These are phyloP conservation scores for Galendromus occidentalis DNA, from an alignment of 1,140 invertebrate genomes.

Conservation along the genomic window DNA sequence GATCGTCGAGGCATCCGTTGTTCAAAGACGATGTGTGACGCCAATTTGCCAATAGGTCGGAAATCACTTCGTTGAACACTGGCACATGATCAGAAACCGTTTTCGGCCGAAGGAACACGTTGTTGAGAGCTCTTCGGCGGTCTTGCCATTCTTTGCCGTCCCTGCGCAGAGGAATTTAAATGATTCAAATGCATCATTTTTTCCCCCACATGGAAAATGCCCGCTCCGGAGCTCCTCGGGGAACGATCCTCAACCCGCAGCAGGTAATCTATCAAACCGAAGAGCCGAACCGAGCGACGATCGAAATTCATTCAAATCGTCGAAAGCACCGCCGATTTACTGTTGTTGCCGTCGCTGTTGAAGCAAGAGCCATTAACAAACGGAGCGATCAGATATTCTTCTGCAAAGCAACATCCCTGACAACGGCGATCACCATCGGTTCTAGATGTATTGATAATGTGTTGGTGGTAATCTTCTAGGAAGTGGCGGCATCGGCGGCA, in stretches of 20 bases:
- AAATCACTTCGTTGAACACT: conserved; percentile 33
- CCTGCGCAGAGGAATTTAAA: conserved; percentile 33
- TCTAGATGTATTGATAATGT: background rate
- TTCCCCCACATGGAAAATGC: no score
- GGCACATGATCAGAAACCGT: conserved; percentile 27
- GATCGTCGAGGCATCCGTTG: conserved; percentile 25
- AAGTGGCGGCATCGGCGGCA: background rate
- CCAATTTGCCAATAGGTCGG: conserved; percentile 31
- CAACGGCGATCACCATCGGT: background rate
- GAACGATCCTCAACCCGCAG: no score
- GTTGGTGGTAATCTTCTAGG: conserved; percentile 7
- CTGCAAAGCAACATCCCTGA: no score
- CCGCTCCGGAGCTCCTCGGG: no score
- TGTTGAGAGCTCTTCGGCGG: conserved; percentile 46
- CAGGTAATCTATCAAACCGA: no score
- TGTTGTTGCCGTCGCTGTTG: background rate
- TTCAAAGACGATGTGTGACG: conserved; percentile 13
- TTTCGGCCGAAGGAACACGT: conserved; percentile 39
- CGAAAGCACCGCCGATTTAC: no score
- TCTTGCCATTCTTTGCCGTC: conserved; percentile 54
- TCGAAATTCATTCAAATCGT: no score
- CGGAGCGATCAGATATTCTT: background rate
- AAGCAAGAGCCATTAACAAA: conserved; percentile 4
- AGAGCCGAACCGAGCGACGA: no score
- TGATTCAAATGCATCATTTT: no score